These are phyloP conservation scores for Coregonus ussuriensis DNA, from an alignment of 2,797 vertebrate species.

Conservation along the genomic window DNA sequence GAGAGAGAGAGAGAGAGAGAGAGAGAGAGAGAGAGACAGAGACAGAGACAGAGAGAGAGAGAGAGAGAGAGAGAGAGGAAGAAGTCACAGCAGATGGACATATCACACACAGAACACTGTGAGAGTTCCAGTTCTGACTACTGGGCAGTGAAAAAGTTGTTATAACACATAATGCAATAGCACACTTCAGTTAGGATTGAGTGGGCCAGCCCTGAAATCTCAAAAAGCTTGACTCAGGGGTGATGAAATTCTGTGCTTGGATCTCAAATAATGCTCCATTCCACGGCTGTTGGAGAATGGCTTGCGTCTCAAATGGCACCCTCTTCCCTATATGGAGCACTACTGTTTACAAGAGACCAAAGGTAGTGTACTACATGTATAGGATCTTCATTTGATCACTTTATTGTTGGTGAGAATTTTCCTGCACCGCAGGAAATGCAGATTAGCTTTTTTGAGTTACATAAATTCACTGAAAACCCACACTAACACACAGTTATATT, in stretches of 20 bases:
- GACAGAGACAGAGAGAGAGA: not conserved
- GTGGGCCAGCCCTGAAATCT: not conserved
- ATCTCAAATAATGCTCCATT: not conserved
- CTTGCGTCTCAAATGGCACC: not conserved
- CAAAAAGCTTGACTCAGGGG: not conserved
- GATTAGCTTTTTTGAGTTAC: no score
- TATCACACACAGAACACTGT: not conserved
- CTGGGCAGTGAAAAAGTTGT: not conserved
- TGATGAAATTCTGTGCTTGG: not conserved
- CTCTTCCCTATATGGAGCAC: not conserved
- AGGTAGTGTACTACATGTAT: no score
- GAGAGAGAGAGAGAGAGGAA: not conserved
- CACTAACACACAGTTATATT: no score
- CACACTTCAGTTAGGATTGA: not conserved
- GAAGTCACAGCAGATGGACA: not conserved
- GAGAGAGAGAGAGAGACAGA: not conserved
- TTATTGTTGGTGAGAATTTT: no score
- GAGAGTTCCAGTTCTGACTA: not conserved
- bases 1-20: not conserved
- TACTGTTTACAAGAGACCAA: no score
- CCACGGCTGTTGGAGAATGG: conserved; percentile 3
- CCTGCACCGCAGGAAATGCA: no score
- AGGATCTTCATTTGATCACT: no score
- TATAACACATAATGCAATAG: not conserved
- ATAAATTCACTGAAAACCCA: no score